These are phyloP conservation scores for Oncorhynchus masou DNA, from an alignment of 2,113 vertebrate species.

Conservation along the genomic window DNA sequence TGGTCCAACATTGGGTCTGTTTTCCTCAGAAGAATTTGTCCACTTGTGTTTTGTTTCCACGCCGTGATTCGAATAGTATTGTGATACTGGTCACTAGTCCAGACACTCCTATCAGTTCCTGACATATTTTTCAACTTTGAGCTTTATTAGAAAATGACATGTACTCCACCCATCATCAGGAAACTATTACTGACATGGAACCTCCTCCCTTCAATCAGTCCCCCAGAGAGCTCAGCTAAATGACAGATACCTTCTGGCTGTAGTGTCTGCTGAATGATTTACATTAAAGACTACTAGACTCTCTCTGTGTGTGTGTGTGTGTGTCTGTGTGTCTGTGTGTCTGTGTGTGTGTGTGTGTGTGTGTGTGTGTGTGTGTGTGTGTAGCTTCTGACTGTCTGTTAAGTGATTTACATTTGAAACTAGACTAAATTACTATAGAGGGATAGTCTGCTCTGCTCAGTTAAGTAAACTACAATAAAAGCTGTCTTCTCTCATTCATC, in stretches of 20 bases:
- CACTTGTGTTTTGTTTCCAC: no score
- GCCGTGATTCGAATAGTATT: no score
- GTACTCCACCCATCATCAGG: constrained; percentile 23
- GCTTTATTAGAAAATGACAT: neutral
- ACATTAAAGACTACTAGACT: neutral
- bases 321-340: no score
- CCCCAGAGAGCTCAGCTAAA: constrained; percentile 15
- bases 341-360: no score
- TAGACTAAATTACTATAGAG: neutral
- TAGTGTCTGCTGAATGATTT: constrained; percentile 10
- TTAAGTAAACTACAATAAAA: neutral
- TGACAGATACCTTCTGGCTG: constrained; percentile 29
- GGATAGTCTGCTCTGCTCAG: neutral
- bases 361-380: no score
- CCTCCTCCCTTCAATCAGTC: neutral
- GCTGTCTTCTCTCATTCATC: neutral
- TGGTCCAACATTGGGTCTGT: no score
- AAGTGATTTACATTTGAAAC: neutral
- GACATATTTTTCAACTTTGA: neutral
- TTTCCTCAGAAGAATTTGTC: no score
- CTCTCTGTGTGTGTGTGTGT: no score
- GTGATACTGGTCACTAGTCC: neutral
- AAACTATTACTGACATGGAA: constrained; percentile 36
- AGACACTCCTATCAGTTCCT: neutral
- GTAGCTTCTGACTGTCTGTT: no score